These are phyloP conservation scores for Nothocercus julius DNA, from an alignment of 2,113 vertebrate species.

Conservation along the genomic window DNA sequence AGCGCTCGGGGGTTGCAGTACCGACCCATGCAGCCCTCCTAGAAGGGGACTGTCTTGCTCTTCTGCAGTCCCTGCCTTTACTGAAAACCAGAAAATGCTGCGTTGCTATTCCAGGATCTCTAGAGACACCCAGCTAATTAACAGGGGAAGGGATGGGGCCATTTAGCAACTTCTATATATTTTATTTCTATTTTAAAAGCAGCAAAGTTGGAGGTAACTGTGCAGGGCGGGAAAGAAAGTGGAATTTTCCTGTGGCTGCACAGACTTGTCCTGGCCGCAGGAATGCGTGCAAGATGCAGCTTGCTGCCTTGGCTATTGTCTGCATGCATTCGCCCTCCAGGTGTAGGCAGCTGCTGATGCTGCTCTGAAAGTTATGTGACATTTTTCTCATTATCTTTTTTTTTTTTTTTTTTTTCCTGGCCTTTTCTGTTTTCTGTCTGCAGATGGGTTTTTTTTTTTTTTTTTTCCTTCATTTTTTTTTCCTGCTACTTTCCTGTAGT, in stretches of 20 bases:
- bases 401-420: slow-evolving; percentile 63
- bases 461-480: neutral
- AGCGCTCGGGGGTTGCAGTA: neutral
- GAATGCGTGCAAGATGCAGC: slow-evolving; percentile 78
- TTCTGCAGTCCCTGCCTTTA: fast-evolving
- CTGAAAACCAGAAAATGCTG: neutral
- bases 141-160: neutral
- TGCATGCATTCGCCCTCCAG: slow-evolving; percentile 56
- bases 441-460: slow-evolving; percentile 10
- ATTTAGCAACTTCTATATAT: fast-evolving
- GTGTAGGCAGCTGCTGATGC: slow-evolving; percentile 61
- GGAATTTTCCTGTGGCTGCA: slow-evolving; percentile 75
- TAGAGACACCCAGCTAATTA: neutral
- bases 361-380: slow-evolving; percentile 60
- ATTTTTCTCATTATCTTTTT: slow-evolving; percentile 70
- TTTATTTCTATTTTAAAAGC: neutral
- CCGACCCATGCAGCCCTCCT: neutral
- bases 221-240: neutral
- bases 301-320: slow-evolving; percentile 68
- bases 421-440: slow-evolving; percentile 5
- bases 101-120: neutral
- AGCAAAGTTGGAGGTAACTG: neutral
- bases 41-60: neutral
- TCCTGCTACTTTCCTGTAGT: neutral
- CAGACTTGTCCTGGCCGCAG: slow-evolving; percentile 77